These are phyloP conservation scores for Dermatemys mawii DNA, from an alignment of 2,113 vertebrate species.

Conservation along the genomic window DNA sequence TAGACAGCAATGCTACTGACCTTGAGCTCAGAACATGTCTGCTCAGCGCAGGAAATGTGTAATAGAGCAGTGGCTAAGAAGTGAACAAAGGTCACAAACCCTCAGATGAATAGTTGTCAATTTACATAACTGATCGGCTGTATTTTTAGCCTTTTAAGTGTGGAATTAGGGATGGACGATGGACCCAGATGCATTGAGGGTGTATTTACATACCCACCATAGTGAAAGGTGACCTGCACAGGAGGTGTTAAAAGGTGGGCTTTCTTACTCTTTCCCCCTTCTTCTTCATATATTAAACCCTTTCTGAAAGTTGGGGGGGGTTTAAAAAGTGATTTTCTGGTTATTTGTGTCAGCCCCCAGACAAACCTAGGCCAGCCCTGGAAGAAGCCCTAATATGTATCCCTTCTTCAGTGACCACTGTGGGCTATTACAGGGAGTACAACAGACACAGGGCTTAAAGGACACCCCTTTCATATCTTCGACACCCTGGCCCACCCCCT, in stretches of 20 bases:
- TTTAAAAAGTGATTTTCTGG: not conserved
- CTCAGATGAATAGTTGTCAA: constrained; percentile 7
- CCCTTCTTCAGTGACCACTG: not conserved
- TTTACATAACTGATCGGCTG: not conserved
- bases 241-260: not conserved
- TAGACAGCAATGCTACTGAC: not conserved
- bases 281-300: rapidly evolving
- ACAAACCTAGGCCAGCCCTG: not conserved
- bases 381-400: not conserved
- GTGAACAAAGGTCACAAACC: not conserved
- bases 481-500: not conserved
- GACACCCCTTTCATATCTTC: not conserved
- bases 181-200: not conserved
- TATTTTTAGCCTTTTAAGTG: not conserved
- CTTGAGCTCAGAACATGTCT: not conserved
- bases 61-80: not conserved
- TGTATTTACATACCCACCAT: not conserved
- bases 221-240: not conserved
- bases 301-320: not conserved
- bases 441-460: not conserved
- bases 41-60: not conserved
- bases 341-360: not conserved
- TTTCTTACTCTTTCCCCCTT: not conserved
- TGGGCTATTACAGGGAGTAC: not conserved
- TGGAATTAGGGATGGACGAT: not conserved